These are phyloP conservation scores for Eudyptes chrysolophus DNA, from an alignment of 2,113 vertebrate genomes.

Conservation along the genomic window DNA sequence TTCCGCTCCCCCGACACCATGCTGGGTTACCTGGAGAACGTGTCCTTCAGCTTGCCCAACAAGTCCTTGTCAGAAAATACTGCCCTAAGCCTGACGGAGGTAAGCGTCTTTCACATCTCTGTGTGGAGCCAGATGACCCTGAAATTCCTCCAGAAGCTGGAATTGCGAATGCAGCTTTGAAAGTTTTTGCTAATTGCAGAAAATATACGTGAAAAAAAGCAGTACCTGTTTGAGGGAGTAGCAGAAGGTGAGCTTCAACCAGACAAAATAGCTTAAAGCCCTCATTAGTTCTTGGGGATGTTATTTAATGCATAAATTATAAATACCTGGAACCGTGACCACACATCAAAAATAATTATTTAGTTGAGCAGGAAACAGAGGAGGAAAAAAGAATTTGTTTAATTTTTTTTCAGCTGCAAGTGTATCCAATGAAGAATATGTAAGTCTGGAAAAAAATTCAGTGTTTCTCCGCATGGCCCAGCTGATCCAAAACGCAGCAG, in stretches of 20 bases:
- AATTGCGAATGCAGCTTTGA: accelerated
- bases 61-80: constrained; percentile 71
- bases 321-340: neutral
- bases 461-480: neutral
- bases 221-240: neutral
- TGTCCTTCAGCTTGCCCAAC: constrained; percentile 75
- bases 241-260: neutral
- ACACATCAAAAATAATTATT: neutral
- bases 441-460: neutral
- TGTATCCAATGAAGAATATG: neutral
- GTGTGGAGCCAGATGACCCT: neutral
- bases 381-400: neutral
- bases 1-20: neutral
- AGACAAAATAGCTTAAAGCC: neutral
- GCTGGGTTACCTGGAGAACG: constrained; percentile 71
- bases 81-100: constrained; percentile 86
- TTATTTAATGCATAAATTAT: neutral
- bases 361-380: neutral
- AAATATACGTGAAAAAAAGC: accelerated
- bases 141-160: neutral
- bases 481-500: neutral
- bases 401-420: neutral
- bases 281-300: neutral
- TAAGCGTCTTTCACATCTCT: constrained; percentile 22
- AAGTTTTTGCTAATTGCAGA: neutral